Evolutionary conservation across 2,888 invertebrate species (phyloP).

Genomic region (Tiphia femorata): DNA sequence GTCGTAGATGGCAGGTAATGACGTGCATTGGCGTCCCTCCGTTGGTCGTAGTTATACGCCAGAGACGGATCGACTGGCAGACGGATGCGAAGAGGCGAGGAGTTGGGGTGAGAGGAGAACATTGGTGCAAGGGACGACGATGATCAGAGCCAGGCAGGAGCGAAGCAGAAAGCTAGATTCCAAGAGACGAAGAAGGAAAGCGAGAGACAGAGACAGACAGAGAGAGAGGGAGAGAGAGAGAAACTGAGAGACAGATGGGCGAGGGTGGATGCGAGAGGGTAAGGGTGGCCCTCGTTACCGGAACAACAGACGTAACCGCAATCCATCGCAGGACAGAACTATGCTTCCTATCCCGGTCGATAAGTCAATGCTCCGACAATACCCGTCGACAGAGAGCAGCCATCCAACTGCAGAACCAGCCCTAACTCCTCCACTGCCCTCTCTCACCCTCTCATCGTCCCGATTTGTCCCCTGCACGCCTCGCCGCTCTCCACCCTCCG

Average conservation of each 20-base stretch:
- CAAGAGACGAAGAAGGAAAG: background rate
- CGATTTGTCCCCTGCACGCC: no score
- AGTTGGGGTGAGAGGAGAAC: slow-evolving; percentile 10
- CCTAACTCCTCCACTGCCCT: background rate
- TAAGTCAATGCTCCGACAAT: slow-evolving; percentile 56
- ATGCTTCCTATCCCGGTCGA: slow-evolving; percentile 45
- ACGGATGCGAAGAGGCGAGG: slow-evolving; percentile 7
- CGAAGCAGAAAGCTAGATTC: background rate
- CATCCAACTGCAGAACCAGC: slow-evolving; percentile 1
- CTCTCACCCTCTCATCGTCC: background rate
- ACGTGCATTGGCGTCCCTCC: slow-evolving; percentile 29
- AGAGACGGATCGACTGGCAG: slow-evolving; percentile 26
- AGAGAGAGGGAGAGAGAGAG: background rate
- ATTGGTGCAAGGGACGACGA: no score
- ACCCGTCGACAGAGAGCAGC: slow-evolving; percentile 48
- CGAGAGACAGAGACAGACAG: background rate
- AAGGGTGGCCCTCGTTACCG: slow-evolving; percentile 35
- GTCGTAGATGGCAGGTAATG: slow-evolving; percentile 37
- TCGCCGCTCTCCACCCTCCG: background rate
- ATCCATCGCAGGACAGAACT: slow-evolving; percentile 49
- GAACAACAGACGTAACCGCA: slow-evolving; percentile 54
- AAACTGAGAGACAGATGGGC: background rate
- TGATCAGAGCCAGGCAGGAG: no score
- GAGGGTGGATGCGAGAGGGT: background rate
- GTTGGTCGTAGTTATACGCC: slow-evolving; percentile 27